These are phyloP conservation scores for Vannuccia rotundouncinata DNA, from an alignment of 2,888 invertebrate genomes.

Conservation along the genomic window DNA sequence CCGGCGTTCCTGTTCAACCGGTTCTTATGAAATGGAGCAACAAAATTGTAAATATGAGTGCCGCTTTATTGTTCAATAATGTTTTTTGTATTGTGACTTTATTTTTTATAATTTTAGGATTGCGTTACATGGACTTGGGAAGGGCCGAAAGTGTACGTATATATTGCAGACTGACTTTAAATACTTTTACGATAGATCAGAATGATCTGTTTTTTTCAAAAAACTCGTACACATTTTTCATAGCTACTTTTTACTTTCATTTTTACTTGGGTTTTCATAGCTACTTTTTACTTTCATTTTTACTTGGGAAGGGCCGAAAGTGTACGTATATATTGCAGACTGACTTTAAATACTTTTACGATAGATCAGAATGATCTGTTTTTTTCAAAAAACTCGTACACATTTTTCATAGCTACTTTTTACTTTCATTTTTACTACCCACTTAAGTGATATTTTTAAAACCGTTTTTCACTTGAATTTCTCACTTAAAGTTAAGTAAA, in stretches of 20 bases:
- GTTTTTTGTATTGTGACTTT: background rate
- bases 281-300: too few species aligned
- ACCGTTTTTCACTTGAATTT: too few species aligned
- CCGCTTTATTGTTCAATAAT: background rate
- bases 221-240: background rate
- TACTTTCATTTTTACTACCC: too few species aligned
- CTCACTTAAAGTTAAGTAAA: too few species aligned
- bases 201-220: background rate
- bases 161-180: background rate
- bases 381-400: background rate
- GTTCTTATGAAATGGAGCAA: constrained; percentile 85
- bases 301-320: constrained; percentile 31
- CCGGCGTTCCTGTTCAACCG: constrained; percentile 88
- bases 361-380: too few species aligned
- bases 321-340: background rate
- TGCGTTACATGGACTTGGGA: constrained; percentile 32
- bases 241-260: too few species aligned
- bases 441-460: too few species aligned
- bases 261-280: too few species aligned
- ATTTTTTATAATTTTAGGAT: background rate
- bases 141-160: constrained; percentile 28
- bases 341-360: too few species aligned
- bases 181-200: too few species aligned
- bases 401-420: background rate
- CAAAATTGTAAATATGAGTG: constrained; percentile 64